Percentiles rank a stretch among this genome's conserved stretches.
Evolutionary conservation across 2,888 invertebrate genomes (phyloP).

Genomic region (Merodon equestris): DNA sequence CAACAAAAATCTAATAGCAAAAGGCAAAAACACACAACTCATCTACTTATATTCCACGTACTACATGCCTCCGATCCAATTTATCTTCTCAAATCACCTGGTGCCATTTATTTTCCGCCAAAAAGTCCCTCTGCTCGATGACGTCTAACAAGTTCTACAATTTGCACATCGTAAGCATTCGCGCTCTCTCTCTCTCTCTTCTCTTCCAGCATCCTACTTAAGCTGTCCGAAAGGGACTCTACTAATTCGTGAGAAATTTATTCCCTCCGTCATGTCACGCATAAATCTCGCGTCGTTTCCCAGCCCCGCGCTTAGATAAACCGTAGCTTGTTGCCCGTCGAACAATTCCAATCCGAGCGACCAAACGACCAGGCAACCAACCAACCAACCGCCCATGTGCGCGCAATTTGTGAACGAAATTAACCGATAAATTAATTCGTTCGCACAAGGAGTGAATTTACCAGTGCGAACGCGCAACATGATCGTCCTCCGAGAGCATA

Average conservation of each 20-base stretch:
- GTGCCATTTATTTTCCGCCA: slow-evolving; percentile 14
- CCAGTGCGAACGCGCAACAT: slow-evolving; percentile 1
- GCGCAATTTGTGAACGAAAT: slow-evolving; percentile 77
- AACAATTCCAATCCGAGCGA: slow-evolving; percentile 42
- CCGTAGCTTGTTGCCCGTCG: slow-evolving; percentile 21
- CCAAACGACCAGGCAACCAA: neutral
- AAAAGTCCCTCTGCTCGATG: slow-evolving; percentile 12
- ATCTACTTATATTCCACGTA: neutral
- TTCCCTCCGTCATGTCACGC: slow-evolving; percentile 45
- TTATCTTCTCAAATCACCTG: slow-evolving; percentile 8
- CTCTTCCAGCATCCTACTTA: slow-evolving; percentile 41
- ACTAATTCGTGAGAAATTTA: slow-evolving; percentile 47
- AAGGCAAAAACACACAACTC: slow-evolving; percentile 8
- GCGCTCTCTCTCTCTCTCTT: slow-evolving; percentile 19
- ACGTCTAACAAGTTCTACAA: slow-evolving; percentile 29
- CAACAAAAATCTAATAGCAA: slow-evolving; percentile 6
- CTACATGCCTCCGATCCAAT: slow-evolving; percentile 5
- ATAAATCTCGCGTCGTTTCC: slow-evolving; percentile 53
- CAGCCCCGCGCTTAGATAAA: slow-evolving; percentile 47
- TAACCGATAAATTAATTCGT: slow-evolving; percentile 77
- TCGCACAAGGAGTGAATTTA: slow-evolving; percentile 23
- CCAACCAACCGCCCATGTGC: slow-evolving; percentile 73
- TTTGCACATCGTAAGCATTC: slow-evolving; percentile 50
- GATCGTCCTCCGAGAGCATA: no score
- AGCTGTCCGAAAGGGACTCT: slow-evolving; percentile 30